phyloP scores from a whole-genome alignment of 1,140 invertebrate genomes.

The Notospermus geniculatus region DNA sequence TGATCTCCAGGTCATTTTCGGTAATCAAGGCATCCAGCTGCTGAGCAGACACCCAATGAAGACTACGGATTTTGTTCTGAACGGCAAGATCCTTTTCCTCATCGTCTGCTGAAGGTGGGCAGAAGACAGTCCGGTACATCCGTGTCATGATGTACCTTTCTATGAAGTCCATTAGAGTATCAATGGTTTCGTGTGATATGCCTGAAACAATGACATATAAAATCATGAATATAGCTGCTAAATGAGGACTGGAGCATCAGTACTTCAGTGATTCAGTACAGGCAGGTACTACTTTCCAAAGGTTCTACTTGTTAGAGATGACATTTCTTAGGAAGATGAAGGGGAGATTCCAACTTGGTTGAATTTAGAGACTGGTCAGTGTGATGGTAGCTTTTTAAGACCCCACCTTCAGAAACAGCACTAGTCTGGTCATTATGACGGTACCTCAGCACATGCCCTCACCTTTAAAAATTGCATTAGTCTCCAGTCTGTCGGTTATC shows the following conservation, averaged over 20 bases:
- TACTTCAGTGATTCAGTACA: too few relatives aligned
- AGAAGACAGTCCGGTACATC: slow-evolving; percentile 76
- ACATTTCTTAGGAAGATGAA: too few relatives aligned
- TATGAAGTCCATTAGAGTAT: slow-evolving; percentile 81
- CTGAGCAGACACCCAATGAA: slow-evolving; percentile 92
- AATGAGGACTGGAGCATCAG: too few relatives aligned
- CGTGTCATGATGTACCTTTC: slow-evolving; percentile 87
- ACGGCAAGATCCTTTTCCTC: slow-evolving; percentile 91
- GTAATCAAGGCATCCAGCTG: slow-evolving; percentile 90
- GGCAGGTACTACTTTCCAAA: too few relatives aligned
- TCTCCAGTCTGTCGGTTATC: slow-evolving; percentile 67
- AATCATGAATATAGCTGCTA: too few relatives aligned
- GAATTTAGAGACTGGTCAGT: too few relatives aligned
- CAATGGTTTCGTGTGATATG: slow-evolving; percentile 69
- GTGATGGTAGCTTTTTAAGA: too few relatives aligned
- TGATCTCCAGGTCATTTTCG: slow-evolving; percentile 75
- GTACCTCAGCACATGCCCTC: slow-evolving; percentile 19
- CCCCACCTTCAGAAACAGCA: too few relatives aligned
- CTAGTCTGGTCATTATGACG: too few relatives aligned
- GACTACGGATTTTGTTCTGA: slow-evolving; percentile 80
- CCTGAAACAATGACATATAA: too few relatives aligned
- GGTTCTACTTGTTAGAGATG: too few relatives aligned
- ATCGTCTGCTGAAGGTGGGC: slow-evolving; percentile 78
- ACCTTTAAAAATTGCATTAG: slow-evolving; percentile 70
- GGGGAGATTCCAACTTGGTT: too few relatives aligned